Base-by-base conservation (phyloP, 2,888 invertebrate species). In the Hydropsyche betteni region DNA sequence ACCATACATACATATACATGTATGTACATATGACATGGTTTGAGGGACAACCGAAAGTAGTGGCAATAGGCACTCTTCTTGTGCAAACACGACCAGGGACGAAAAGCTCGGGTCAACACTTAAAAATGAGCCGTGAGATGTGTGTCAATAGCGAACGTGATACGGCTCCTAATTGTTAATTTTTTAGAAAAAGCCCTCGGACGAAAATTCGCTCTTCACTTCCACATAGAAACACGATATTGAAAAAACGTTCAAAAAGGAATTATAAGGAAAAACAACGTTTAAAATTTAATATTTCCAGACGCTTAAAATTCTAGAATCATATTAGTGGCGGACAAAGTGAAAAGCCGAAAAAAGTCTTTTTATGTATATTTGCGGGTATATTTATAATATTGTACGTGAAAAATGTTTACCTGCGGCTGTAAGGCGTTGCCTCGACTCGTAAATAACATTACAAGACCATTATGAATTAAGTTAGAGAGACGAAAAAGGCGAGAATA, bases 121-220 rank as follows among this genome's bases (percentile, higher is more conserved):
- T 69, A 55, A 75, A 75, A 75, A 75, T 69, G 74, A 75, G 55
- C 51, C 69, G 53, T 69, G 58, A 69, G 38, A 74, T 38, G 55
- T 69, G 53, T 69, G 74, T 74, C 74, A 74, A 74, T 69, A 55
- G 52, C 53, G 38, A 36, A 38, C 12, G 69, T 34, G 34, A 64
- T 16, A 64, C 33, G n/a, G 24, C 12, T 24, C 64, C 33, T 34
- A 16, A 16, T 64, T 64, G 33, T 24, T 64, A 64, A 64, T n/a
- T 12, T 34, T 34, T 64, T 36, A 33, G 34, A 36, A 44, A 24
- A 24, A 33, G 34, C 34, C 64, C 44, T 44, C 10, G 44, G 44
- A 44, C 6, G 3, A 44, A 4, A 44, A 10, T 61, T 61, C 24
- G 44, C 44, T 44, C 4, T 44, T 2, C 44, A 44, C 10, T 44